Evolutionary conservation across 2,888 invertebrate species (phyloP), one percentile per base, ranked within the genome.

Genomic region (Sicus ferrugineus): DNA sequence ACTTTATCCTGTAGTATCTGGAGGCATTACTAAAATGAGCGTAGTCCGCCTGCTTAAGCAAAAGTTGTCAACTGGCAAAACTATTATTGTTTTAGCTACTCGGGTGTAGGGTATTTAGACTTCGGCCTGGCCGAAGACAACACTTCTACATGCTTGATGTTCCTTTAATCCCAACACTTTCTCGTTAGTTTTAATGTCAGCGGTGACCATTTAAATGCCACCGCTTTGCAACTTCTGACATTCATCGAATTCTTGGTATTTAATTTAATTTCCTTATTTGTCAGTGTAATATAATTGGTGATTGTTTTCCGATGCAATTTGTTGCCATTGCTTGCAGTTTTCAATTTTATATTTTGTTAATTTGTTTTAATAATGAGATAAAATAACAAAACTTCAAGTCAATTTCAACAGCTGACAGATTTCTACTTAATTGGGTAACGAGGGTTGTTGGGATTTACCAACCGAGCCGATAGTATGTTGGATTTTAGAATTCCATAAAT

Each of bases 181-280:
- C 28, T 52, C 23, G 50, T 52, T 23, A 52, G 19, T 52, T 19
- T 19, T 52, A 52, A 23, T 21, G 50, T 11, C 26, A 7, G 16
- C 26, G 23, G 19, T 21, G 23, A 50, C 1, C 34, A 34, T 14
- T 42, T 38, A 34, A 61, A 61, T 61, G 61, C 26, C 61, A 61
- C 38, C 23, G 26, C 11, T 61, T n/a, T 23, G 0, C 42, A 38
- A 26, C 42, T 42, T 26, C 23, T 38, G 21, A 59, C 38, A 59
- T 59, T 23, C 21, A 42, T 23, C 21, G 7, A 19, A 38, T 21
- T 42, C 42, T 61, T 61, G 54, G 54, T 28, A 50, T 28, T 9
- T 9, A 50, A n/a, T 50, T 54, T 19, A 14, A 16, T 38, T 61
- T 61, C 61, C 61, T 61, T 61, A 42, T 61, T 26, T 26, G 42